These are phyloP conservation scores for Euthynnus affinis DNA, from an alignment of 2,797 vertebrate genomes.

Conservation along the genomic window DNA sequence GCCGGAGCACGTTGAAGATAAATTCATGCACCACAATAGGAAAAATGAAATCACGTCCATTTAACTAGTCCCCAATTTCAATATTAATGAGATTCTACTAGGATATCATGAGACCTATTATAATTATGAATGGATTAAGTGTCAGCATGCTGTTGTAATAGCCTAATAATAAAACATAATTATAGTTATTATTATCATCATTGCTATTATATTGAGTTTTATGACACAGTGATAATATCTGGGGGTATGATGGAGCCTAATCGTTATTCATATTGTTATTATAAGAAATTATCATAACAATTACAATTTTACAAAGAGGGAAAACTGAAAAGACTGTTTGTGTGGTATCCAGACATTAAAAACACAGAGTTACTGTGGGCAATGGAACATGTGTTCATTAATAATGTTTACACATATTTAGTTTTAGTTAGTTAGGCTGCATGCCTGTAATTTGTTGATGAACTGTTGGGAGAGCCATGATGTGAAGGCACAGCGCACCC, in stretches of 20 bases:
- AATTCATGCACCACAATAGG: constrained; percentile 81
- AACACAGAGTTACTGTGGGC: not conserved
- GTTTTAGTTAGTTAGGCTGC: constrained; percentile 2
- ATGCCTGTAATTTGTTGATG: constrained; percentile 33
- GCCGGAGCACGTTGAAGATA: constrained; percentile 83
- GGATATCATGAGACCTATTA: not conserved
- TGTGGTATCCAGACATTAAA: not conserved
- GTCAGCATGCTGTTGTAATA: not conserved
- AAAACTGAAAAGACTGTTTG: not conserved
- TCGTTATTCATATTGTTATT: not conserved
- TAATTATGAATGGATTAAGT: not conserved
- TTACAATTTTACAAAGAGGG: not conserved
- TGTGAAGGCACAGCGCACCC: constrained; percentile 52
- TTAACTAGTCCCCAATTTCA: constrained; percentile 76
- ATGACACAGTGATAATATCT: not conserved
- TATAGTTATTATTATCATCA: not conserved
- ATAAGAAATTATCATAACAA: not conserved
- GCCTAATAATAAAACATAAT: constrained; percentile 1
- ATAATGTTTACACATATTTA: not conserved
- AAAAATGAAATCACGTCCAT: constrained; percentile 70
- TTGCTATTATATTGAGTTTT: not conserved
- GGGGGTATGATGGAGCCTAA: not conserved
- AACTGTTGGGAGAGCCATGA: not conserved
- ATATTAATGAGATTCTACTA: constrained; percentile 40
- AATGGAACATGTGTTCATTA: constrained; percentile 6